Conservation (phyloP, 2,797 vertebrate species). For the Acanthurus leucopareius region DNA sequence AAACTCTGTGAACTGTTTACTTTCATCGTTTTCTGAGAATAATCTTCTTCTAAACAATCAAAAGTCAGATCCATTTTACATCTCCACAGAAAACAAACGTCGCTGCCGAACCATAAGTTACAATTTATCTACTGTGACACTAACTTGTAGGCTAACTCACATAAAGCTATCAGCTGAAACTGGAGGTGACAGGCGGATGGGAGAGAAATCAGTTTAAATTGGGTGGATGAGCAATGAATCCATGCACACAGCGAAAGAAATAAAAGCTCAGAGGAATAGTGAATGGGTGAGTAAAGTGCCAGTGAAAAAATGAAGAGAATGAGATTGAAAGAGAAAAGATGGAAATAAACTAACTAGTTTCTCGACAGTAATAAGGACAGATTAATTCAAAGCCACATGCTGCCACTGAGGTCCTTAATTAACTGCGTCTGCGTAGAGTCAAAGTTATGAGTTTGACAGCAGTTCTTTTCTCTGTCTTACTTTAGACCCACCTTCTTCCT, state of each 20-base stretch:
- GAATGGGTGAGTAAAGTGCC: not conserved
- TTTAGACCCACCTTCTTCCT: slow-evolving; percentile 18
- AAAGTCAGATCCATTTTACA: slow-evolving; percentile 25
- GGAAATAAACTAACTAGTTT: slow-evolving; percentile 62
- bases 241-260: not conserved
- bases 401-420: slow-evolving; percentile 62
- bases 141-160: slow-evolving; percentile 31
- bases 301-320: slow-evolving; percentile 30
- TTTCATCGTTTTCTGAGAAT: not conserved
- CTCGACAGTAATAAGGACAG: slow-evolving; percentile 63
- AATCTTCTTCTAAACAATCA: slow-evolving; percentile 13
- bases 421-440: slow-evolving; percentile 51
- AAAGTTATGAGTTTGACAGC: slow-evolving; percentile 65
- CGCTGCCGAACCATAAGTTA: slow-evolving; percentile 14
- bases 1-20: not conserved
- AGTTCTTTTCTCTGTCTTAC: slow-evolving; percentile 45
- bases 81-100: slow-evolving; percentile 7
- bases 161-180: slow-evolving; percentile 58
- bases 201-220: slow-evolving; percentile 54
- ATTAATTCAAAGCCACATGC: slow-evolving; percentile 65
- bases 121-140: slow-evolving; percentile 48
- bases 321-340: slow-evolving; percentile 52
- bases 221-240: slow-evolving; percentile 41
- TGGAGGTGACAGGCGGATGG: slow-evolving; percentile 51
- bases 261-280: not conserved